phyloP scores from a whole-genome alignment of 2,888 invertebrate genomes.

The Cyaniris semiargus region DNA sequence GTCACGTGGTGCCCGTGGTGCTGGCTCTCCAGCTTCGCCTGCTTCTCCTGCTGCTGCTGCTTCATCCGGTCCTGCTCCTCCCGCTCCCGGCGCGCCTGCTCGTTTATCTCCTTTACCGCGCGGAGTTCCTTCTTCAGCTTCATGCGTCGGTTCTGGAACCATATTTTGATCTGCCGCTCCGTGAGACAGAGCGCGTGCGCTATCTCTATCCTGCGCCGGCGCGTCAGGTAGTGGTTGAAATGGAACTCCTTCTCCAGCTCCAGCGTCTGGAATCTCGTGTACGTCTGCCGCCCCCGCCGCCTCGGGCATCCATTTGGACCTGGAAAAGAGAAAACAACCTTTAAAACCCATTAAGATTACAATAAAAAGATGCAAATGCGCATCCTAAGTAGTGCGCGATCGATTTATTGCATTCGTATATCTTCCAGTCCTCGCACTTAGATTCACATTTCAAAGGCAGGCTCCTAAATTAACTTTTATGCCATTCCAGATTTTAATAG shows the following conservation, averaged over 20 bases:
- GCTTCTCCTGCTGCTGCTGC: constrained; percentile 93
- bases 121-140: constrained; percentile 97
- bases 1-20: constrained; percentile 86
- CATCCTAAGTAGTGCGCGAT: constrained; percentile 48
- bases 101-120: constrained; percentile 96
- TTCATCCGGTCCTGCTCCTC: constrained; percentile 96
- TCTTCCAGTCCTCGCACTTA: constrained; percentile 59
- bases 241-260: constrained; percentile 99
- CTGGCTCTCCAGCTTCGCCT: constrained; percentile 87
- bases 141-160: constrained; percentile 98
- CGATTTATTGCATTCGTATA: constrained; percentile 71
- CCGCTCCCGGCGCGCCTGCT: constrained; percentile 93
- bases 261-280: constrained; percentile 98
- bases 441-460: constrained; percentile 61
- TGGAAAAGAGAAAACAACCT: constrained; percentile 76
- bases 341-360: constrained; percentile 30
- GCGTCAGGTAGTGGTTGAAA: constrained; percentile 98
- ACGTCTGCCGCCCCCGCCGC: constrained; percentile 97
- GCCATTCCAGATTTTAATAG: constrained; percentile 76
- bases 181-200: constrained; percentile 97
- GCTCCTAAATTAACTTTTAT: constrained; percentile 78
- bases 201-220: constrained; percentile 97
- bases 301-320: constrained; percentile 97
- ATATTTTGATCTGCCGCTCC: constrained; percentile 97
- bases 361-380: constrained; percentile 36